These are phyloP conservation scores for Latrodectus geometricus DNA, from an alignment of 1,140 invertebrate species.

Conservation along the genomic window DNA sequence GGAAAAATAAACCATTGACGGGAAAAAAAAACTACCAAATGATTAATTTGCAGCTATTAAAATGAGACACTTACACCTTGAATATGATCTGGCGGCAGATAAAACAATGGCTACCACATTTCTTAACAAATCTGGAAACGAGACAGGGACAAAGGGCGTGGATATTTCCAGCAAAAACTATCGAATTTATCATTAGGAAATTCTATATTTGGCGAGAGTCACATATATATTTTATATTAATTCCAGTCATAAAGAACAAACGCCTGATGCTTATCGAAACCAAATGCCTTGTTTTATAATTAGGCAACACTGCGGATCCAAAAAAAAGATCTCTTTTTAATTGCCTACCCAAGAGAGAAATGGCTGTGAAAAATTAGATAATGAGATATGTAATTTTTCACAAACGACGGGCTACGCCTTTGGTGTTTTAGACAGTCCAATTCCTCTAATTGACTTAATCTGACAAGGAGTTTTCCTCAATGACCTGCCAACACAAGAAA, in stretches of 20 bases:
- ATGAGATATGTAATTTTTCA: slow-evolving; percentile 34
- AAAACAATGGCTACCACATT: too few relatives aligned
- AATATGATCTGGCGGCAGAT: too few relatives aligned
- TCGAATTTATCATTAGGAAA: not conserved
- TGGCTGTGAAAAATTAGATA: slow-evolving; percentile 3
- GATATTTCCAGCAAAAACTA: too few relatives aligned
- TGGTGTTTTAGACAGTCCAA: not conserved
- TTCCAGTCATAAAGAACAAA: not conserved
- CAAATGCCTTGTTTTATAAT: not conserved
- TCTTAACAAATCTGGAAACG: too few relatives aligned
- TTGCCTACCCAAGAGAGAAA: not conserved
- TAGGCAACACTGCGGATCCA: slow-evolving; percentile 3
- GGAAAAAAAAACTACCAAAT: too few relatives aligned
- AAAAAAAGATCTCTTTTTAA: slow-evolving; percentile 9
- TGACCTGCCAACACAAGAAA: not conserved
- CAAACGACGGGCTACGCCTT: slow-evolving; percentile 5
- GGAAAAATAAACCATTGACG: too few relatives aligned
- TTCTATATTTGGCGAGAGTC: not conserved
- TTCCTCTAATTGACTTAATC: slow-evolving; percentile 12
- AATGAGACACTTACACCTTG: too few relatives aligned
- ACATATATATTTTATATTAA: not conserved
- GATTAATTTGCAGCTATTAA: too few relatives aligned
- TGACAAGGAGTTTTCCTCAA: not conserved
- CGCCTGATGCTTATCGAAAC: not conserved
- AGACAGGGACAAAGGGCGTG: too few relatives aligned